phyloP scores from a whole-genome alignment of 2,797 vertebrate species.

The Steatocranus sp. region DNA sequence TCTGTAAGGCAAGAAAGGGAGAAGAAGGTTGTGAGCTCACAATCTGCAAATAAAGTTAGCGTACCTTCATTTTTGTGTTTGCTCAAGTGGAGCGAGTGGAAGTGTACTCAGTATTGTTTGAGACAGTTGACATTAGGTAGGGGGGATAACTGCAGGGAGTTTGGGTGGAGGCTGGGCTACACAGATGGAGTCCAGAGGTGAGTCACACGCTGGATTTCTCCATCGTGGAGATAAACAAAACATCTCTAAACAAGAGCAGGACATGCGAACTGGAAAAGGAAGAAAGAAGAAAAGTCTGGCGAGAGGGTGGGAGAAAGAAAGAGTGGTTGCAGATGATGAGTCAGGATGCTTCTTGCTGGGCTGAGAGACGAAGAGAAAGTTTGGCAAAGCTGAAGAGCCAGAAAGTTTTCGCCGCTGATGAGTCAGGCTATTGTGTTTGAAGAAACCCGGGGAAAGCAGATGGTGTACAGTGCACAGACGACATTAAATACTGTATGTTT shows the following conservation, averaged over 20 bases:
- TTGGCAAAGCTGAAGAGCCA: not conserved
- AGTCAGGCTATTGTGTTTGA: constrained; percentile 26
- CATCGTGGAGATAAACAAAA: constrained; percentile 69
- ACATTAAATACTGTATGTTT: not conserved
- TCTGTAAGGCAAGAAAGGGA: constrained; percentile 73
- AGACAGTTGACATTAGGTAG: not conserved
- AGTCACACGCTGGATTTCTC: constrained; percentile 65
- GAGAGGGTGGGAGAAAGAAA: not conserved
- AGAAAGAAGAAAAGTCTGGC: constrained; percentile 17
- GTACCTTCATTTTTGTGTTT: not conserved
- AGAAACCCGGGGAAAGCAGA: constrained; percentile 1
- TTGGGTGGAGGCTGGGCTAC: not conserved
- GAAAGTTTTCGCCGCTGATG: constrained; percentile 12
- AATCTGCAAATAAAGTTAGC: not conserved
- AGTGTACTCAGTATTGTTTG: not conserved
- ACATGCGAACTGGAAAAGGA: constrained; percentile 24
- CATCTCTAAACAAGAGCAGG: constrained; percentile 47
- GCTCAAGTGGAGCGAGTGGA: not conserved
- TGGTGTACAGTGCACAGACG: not conserved
- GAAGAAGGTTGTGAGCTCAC: not conserved
- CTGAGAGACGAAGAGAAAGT: not conserved
- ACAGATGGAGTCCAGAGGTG: constrained; percentile 59
- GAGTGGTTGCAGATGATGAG: not conserved
- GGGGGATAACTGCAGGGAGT: not conserved
- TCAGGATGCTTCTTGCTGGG: constrained; percentile 8